phyloP scores from a whole-genome alignment of 2,113 vertebrate genomes.

The Thryonomys swinderianus region DNA sequence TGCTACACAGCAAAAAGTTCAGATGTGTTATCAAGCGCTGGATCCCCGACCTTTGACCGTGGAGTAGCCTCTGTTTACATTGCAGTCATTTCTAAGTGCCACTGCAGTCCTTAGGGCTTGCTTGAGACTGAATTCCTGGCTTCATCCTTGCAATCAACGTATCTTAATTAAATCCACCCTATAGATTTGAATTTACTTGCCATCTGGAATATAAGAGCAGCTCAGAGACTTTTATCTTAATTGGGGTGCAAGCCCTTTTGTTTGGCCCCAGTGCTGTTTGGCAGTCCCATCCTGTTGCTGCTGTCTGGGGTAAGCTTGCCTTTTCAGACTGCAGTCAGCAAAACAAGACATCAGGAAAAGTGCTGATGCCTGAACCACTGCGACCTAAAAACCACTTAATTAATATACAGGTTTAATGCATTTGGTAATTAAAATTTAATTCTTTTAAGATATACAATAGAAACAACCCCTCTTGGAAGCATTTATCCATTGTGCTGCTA shows the following conservation, averaged over 20 bases:
- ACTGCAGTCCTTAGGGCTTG: neutral
- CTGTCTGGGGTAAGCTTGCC: constrained; percentile 70
- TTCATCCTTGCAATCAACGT: constrained; percentile 57
- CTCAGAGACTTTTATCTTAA: constrained; percentile 86
- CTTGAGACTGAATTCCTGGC: constrained; percentile 59
- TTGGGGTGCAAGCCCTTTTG: constrained; percentile 83
- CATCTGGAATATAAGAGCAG: constrained; percentile 76
- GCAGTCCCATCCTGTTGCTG: constrained; percentile 75
- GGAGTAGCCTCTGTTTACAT: neutral
- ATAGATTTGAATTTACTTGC: constrained; percentile 76
- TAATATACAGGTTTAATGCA: constrained; percentile 85
- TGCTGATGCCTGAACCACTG: constrained; percentile 81
- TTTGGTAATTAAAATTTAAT: constrained; percentile 87
- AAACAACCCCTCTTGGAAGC: constrained; percentile 68
- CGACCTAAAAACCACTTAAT: constrained; percentile 84
- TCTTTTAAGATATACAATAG: constrained; percentile 74
- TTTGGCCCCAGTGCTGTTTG: constrained; percentile 84
- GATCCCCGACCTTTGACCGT: neutral
- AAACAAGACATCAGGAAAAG: constrained; percentile 82
- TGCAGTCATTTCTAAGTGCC: constrained; percentile 15
- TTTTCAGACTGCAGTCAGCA: constrained; percentile 85
- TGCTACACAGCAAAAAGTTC: neutral
- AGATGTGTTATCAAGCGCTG: neutral
- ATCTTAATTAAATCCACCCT: constrained; percentile 76
- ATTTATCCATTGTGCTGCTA: constrained; percentile 72